Conservation (phyloP, 2,113 vertebrate species). For the Lucifuga dentata region DNA sequence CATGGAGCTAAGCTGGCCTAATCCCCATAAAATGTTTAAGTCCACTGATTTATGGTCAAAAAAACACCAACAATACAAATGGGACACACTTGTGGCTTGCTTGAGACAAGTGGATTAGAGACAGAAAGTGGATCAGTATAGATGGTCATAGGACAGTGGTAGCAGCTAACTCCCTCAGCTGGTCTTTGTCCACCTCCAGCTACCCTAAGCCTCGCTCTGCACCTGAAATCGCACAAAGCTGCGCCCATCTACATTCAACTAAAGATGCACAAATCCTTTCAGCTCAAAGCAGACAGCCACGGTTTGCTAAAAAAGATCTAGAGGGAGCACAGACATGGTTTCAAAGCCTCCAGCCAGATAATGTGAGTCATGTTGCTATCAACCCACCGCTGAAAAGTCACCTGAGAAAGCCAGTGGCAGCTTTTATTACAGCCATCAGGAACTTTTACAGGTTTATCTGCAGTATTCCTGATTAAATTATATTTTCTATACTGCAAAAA, state of each 20-base stretch:
- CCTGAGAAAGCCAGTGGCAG: background rate
- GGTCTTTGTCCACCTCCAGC: conserved; percentile 58
- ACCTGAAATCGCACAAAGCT: conserved; percentile 53
- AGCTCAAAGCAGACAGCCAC: conserved; percentile 16
- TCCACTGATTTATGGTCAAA: conserved; percentile 76
- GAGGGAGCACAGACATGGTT: conserved; percentile 1
- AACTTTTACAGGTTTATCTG: background rate
- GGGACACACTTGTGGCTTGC: conserved; percentile 72
- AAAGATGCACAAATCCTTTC: conserved; percentile 54
- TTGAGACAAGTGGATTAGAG: conserved; percentile 75
- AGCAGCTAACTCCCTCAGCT: conserved; percentile 42
- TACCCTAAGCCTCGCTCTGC: conserved; percentile 53
- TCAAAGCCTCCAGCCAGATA: conserved; percentile 23
- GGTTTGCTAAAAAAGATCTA: conserved; percentile 32
- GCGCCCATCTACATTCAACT: conserved; percentile 4
- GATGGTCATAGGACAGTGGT: conserved; percentile 53
- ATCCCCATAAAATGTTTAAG: conserved; percentile 82
- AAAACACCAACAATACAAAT: conserved; percentile 77
- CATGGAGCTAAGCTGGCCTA: conserved; percentile 78
- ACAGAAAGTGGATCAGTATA: conserved; percentile 65
- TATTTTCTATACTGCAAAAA: too few species aligned
- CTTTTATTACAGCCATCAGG: background rate
- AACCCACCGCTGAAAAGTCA: background rate
- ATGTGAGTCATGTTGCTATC: conserved; percentile 20
- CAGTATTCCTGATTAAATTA: background rate